phyloP scores from a whole-genome alignment of 2,888 invertebrate genomes.

The Folsomia candida region DNA sequence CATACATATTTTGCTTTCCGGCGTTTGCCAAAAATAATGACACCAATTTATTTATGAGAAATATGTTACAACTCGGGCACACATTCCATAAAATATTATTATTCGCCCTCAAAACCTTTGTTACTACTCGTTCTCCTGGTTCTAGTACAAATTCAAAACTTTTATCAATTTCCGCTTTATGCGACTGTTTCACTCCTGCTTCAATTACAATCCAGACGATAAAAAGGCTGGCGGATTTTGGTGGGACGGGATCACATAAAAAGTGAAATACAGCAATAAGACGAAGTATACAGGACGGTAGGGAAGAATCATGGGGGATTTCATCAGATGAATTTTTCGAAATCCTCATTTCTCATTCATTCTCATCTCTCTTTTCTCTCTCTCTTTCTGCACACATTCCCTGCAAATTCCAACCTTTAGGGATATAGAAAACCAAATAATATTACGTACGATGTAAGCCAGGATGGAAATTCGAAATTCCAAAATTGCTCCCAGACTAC shows the following conservation, averaged over 20 bases:
- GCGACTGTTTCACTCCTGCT: background rate
- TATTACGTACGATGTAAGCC: background rate
- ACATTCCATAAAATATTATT: background rate
- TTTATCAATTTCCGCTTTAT: background rate
- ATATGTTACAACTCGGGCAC: background rate
- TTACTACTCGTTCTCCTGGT: background rate
- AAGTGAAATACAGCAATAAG: background rate
- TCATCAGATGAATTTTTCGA: background rate
- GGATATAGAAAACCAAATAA: background rate
- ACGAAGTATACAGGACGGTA: no score
- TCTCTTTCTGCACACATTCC: background rate
- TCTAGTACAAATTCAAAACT: background rate
- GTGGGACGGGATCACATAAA: background rate
- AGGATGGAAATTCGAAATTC: background rate
- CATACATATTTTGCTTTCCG: background rate
- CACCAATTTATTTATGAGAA: background rate
- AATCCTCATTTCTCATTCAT: background rate
- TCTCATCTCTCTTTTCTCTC: background rate
- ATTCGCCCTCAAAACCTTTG: background rate
- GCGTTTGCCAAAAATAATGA: background rate
- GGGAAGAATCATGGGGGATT: background rate
- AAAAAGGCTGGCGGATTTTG: background rate
- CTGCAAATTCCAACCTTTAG: background rate
- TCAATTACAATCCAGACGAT: background rate
- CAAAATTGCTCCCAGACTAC: background rate